These are phyloP conservation scores for Lasioglossum oenotherae DNA, from an alignment of 2,888 invertebrate genomes.

Conservation along the genomic window DNA sequence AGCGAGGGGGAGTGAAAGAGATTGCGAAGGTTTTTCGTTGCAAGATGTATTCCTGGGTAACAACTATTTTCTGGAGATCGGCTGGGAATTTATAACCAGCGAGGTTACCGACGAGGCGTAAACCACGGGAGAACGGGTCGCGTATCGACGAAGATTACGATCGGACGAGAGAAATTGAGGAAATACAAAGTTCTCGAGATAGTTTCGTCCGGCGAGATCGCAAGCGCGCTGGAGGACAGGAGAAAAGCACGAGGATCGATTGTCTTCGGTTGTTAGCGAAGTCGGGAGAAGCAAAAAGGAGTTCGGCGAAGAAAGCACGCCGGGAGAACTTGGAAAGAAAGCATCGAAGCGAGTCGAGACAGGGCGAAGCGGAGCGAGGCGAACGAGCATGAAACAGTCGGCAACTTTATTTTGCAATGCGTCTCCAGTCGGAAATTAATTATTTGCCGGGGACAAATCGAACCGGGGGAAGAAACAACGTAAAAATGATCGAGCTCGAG, in stretches of 20 bases:
- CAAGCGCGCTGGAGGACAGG: neutral
- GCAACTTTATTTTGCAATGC: conserved; percentile 16
- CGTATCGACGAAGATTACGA: conserved; percentile 19
- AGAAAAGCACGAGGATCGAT: conserved; percentile 13
- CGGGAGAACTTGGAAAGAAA: neutral
- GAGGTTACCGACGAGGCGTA: neutral
- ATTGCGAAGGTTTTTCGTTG: conserved; percentile 4
- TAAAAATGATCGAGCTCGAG: conserved; percentile 3
- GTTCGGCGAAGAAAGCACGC: conserved; percentile 7
- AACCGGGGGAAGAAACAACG: neutral
- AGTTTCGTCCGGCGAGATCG: conserved; percentile 7
- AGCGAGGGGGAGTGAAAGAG: neutral
- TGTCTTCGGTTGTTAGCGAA: conserved; percentile 14
- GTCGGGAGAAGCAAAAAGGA: conserved; percentile 18
- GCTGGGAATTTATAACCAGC: neutral
- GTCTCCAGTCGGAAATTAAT: conserved; percentile 37
- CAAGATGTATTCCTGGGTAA: conserved; percentile 20
- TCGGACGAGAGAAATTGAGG: neutral
- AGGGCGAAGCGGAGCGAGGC: neutral
- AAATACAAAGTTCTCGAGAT: conserved; percentile 19
- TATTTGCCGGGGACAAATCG: conserved; percentile 46
- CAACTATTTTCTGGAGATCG: conserved; percentile 51
- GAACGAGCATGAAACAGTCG: conserved; percentile 1
- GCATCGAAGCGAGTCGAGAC: neutral
- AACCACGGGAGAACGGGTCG: neutral